A percentile compares a stretch with the other conserved stretches of the same genome.
phyloP scores from a whole-genome alignment of 2,797 vertebrate species.

The Anolis apletophallus region DNA sequence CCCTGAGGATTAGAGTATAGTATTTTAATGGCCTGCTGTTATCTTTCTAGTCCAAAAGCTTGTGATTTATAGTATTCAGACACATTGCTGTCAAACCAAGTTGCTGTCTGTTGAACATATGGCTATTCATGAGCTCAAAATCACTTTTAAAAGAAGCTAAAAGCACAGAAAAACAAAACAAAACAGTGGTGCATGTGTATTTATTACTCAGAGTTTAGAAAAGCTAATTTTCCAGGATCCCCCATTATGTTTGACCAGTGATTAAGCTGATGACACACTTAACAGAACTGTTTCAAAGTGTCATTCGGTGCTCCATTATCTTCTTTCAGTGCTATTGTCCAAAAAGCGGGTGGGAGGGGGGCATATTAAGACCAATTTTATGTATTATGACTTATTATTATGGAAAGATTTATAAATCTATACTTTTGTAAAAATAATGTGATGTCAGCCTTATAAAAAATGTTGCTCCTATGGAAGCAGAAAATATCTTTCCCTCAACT shows the following conservation, averaged over 20 bases:
- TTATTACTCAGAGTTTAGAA: background rate
- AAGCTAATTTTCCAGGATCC: background rate
- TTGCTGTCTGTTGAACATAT: background rate
- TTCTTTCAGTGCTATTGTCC: conserved; percentile 18
- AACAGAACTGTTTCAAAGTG: background rate
- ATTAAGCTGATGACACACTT: background rate
- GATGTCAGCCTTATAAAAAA: conserved; percentile 14
- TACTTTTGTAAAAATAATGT: conserved; percentile 40
- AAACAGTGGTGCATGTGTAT: background rate
- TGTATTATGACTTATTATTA: conserved; percentile 37
- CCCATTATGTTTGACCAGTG: background rate
- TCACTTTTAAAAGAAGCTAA: background rate
- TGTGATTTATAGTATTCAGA: background rate
- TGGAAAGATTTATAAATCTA: conserved; percentile 44
- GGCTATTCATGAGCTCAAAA: background rate
- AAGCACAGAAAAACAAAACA: background rate
- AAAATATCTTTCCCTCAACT: background rate
- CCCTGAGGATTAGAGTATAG: background rate
- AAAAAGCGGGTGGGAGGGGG: conserved; percentile 9
- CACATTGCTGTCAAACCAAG: background rate
- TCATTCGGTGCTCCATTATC: background rate
- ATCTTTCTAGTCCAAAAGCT: background rate
- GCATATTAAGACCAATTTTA: conserved; percentile 31
- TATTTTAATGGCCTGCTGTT: background rate
- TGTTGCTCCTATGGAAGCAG: conserved; percentile 36